Base-by-base conservation (phyloP, 2,888 invertebrate genomes). In the Tachystola acroxantha region DNA sequence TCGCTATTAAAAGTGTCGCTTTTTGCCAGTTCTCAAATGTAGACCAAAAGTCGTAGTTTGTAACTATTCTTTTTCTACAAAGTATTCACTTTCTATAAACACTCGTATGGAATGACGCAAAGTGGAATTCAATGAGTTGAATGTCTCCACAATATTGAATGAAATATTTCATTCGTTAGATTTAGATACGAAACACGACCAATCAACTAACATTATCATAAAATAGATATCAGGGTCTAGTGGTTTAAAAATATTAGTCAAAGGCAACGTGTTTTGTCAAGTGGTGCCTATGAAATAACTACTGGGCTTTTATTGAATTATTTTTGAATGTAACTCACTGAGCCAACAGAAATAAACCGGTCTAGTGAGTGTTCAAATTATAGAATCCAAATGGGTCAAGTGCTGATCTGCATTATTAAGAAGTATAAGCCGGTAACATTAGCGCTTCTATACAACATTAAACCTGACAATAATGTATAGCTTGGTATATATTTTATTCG, bases 351-450 rank as follows among this genome's bases (percentile, higher is more conserved):
- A 63, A 64, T 65, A 59, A 52, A 53, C 37, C 45, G 45, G 24
- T 24, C 38, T 47, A 44, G 48, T 10, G 46, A 22, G 32, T 37
- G 43, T 40, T 50, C 42, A 41, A 40, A 44, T 46, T 41, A 43
- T 45, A 37, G 20, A 50, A 50, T 39, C 34, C 32, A 49, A 50
- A 57, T 48, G 43, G 59, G 63, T 65, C 61, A 64, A 67, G 70
- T 61, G 53, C 49, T 47, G 19, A 16, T 28, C 25, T 25, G 10
- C 6, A 24, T 31, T 25, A 30, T 26, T 31, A 7, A 10, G 19
- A 3, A 16, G 13, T 27, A 25, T 36, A 36, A 31, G 10, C 27
- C 20, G 24, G n/a, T 24, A 2, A 2, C 1, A 24, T 24, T n/a
- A 24, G n/a, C 9, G 24, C n/a, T n/a, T n/a, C n/a, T n/a, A n/a